phyloP scores from a whole-genome alignment of 2,888 invertebrate species.

The Aleiodes alternator region DNA sequence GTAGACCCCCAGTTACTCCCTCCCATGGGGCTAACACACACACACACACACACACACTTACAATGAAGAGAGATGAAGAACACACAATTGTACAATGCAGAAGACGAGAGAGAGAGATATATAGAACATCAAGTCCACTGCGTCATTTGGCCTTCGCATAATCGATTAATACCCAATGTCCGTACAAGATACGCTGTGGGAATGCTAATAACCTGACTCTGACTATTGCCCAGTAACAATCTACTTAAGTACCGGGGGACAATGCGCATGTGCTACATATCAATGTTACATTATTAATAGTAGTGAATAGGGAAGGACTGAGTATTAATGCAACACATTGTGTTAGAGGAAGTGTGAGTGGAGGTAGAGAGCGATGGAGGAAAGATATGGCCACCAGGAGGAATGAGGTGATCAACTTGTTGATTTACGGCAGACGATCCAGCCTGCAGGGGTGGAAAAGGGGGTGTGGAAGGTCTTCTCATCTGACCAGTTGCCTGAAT shows the following conservation, averaged over 20 bases:
- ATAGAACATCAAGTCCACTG: constrained; percentile 29
- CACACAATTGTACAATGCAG: no score
- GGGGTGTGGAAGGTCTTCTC: constrained; percentile 41
- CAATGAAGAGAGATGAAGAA: no score
- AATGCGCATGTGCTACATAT: constrained; percentile 20
- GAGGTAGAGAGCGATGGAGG: background rate
- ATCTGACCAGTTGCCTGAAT: constrained; percentile 59
- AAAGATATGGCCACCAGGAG: constrained; percentile 57
- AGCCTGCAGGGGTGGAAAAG: background rate
- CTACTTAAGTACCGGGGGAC: constrained; percentile 32
- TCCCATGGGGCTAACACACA: constrained; percentile 18
- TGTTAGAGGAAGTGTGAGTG: background rate
- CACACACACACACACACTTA: background rate
- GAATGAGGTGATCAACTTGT: constrained; percentile 67
- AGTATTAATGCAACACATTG: background rate
- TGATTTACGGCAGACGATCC: constrained; percentile 65
- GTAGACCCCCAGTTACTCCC: constrained; percentile 59
- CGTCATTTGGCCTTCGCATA: constrained; percentile 49
- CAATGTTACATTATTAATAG: constrained; percentile 38
- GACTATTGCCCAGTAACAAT: constrained; percentile 37
- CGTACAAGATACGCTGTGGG: constrained; percentile 13
- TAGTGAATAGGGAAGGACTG: background rate
- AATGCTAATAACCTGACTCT: constrained; percentile 27
- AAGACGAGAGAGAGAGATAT: background rate
- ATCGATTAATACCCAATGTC: constrained; percentile 61